A percentile compares a stretch with the other conserved stretches of the same genome.
Conservation (phyloP, 2,888 invertebrate genomes). For the Platycnemis pennipes region DNA sequence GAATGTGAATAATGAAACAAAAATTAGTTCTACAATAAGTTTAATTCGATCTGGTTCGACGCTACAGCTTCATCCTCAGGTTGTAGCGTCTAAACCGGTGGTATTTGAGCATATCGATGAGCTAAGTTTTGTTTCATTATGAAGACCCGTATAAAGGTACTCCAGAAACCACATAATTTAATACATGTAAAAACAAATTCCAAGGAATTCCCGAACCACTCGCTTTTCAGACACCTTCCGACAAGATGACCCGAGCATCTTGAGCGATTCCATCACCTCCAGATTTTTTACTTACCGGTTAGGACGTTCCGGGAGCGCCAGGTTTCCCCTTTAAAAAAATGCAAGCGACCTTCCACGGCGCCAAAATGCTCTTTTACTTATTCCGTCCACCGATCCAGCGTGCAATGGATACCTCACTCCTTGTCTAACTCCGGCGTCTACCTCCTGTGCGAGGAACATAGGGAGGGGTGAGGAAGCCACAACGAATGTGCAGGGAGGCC, state of each 20-base stretch:
- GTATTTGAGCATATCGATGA: too few relatives aligned
- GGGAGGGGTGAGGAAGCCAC: constrained; percentile 33
- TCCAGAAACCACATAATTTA: background rate
- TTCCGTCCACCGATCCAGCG: background rate
- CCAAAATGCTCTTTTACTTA: background rate
- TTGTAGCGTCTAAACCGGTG: too few relatives aligned
- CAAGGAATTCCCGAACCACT: too few relatives aligned
- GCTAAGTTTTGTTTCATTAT: too few relatives aligned
- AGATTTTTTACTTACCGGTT: background rate
- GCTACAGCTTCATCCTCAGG: too few relatives aligned
- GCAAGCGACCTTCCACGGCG: background rate
- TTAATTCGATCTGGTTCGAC: too few relatives aligned
- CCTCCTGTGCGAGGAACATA: constrained; percentile 51
- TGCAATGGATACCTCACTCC: background rate
- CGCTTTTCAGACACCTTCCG: background rate
- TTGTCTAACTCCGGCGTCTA: constrained; percentile 6
- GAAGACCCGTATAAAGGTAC: background rate
- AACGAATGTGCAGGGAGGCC: constrained; percentile 34
- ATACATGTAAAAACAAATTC: background rate
- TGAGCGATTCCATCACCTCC: background rate
- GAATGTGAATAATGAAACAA: too few relatives aligned
- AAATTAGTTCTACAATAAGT: too few relatives aligned
- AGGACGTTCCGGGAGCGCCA: background rate
- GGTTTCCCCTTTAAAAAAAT: background rate
- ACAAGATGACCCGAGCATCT: background rate